These are phyloP conservation scores for Xenentodon cancila DNA, from an alignment of 2,797 vertebrate species.

Conservation along the genomic window DNA sequence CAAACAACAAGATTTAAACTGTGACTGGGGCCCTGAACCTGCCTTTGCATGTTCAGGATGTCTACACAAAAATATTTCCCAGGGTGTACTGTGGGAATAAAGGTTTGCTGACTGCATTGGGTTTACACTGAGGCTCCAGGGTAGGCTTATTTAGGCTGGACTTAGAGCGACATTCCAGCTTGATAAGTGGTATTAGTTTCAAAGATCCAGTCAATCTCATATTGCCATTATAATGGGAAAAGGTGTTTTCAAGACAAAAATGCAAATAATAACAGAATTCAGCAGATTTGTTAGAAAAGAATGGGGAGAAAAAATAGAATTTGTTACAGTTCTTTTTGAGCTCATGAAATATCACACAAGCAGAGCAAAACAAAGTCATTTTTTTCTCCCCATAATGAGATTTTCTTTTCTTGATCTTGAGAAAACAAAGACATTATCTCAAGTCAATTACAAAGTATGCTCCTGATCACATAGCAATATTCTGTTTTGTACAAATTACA, in stretches of 20 bases:
- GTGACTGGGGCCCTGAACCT: constrained; percentile 39
- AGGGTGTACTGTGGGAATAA: constrained; percentile 73
- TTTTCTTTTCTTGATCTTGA: constrained; percentile 2
- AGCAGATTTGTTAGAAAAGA: neutral
- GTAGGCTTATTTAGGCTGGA: constrained; percentile 60
- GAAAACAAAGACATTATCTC: constrained; percentile 15
- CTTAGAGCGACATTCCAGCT: constrained; percentile 69
- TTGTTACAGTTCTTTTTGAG: neutral
- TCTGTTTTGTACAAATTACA: constrained; percentile 4
- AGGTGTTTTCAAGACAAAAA: constrained; percentile 15
- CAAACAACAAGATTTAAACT: constrained; percentile 54
- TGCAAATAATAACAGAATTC: constrained; percentile 11
- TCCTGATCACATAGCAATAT: neutral
- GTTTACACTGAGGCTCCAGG: constrained; percentile 64
- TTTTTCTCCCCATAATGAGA: neutral
- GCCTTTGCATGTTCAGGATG: constrained; percentile 33
- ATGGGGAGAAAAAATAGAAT: neutral
- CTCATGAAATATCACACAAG: constrained; percentile 1
- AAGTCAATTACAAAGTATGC: constrained; percentile 4
- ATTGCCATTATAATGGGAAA: constrained; percentile 27
- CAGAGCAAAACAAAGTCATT: neutral
- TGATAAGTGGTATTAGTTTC: constrained; percentile 65
- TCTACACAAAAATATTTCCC: constrained; percentile 65
- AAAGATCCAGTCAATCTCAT: constrained; percentile 38
- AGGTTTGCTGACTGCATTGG: constrained; percentile 37